Evolutionary conservation across 2,113 vertebrate species (phyloP).

Genomic region (Peromyscus californicus): DNA sequence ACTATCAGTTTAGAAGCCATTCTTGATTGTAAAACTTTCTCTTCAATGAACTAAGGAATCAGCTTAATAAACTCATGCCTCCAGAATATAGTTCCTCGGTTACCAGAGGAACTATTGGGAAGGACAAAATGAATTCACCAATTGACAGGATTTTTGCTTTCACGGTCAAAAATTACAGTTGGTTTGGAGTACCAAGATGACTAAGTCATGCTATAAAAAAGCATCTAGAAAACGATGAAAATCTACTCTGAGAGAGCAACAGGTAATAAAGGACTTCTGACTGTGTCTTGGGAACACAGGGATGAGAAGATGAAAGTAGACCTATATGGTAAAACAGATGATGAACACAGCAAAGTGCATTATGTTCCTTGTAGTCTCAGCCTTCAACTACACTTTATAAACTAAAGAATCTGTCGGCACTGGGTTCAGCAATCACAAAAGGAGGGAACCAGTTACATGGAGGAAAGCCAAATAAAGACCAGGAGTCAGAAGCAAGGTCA

Average conservation of each 20-base stretch:
- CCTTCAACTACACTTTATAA: not conserved
- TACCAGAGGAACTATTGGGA: not conserved
- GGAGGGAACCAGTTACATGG: conserved; percentile 42
- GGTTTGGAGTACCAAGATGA: not conserved
- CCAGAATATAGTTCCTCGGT: not conserved
- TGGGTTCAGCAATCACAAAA: conserved; percentile 31
- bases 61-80: conserved; percentile 42
- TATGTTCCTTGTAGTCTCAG: not conserved
- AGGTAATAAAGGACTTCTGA: not conserved
- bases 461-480: conserved; percentile 60
- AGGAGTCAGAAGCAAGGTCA: not conserved
- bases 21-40: not conserved
- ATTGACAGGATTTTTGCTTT: not conserved
- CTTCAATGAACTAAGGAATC: conserved; percentile 28
- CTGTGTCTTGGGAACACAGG: not conserved
- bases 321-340: not conserved
- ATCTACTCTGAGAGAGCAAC: not conserved
- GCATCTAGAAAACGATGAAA: not conserved
- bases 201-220: not conserved
- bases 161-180: not conserved
- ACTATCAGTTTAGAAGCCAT: conserved; percentile 13
- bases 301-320: not conserved
- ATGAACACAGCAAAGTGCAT: not conserved
- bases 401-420: conserved; percentile 27
- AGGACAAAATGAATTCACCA: conserved; percentile 24